Conservation (phyloP, 2,888 invertebrate genomes). For the Drosophila limbata region DNA sequence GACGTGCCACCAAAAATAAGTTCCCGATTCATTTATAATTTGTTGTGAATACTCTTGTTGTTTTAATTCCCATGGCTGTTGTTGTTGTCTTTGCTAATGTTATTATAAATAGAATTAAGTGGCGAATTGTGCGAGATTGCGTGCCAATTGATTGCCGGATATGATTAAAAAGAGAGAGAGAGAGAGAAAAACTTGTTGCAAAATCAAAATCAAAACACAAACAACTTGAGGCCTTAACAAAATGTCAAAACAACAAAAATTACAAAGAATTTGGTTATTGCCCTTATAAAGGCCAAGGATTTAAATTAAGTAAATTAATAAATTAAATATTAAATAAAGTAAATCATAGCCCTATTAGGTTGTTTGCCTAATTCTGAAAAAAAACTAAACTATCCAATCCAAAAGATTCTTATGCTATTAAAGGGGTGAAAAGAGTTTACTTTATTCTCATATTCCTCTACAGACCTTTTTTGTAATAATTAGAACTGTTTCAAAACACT, state of each 20-base stretch:
- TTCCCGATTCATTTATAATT: conserved; percentile 67
- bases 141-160: conserved; percentile 81
- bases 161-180: conserved; percentile 48
- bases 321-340: too few species aligned
- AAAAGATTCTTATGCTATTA: too few species aligned
- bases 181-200: background rate
- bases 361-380: too few species aligned
- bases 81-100: conserved; percentile 51
- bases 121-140: conserved; percentile 76
- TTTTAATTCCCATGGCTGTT: conserved; percentile 18
- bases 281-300: conserved; percentile 5
- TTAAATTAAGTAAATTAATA: too few species aligned
- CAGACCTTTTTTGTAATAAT: too few species aligned
- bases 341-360: too few species aligned
- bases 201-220: conserved; percentile 24
- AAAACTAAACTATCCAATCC: too few species aligned
- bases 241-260: conserved; percentile 20
- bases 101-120: conserved; percentile 79
- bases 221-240: conserved; percentile 25
- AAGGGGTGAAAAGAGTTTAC: too few species aligned
- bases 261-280: background rate
- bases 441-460: too few species aligned
- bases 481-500: too few species aligned
- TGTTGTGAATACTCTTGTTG: conserved; percentile 48
- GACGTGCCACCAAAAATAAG: conserved; percentile 69